Base-by-base conservation (phyloP, 2,888 invertebrate genomes). In the Rhodophaea formosa region DNA sequence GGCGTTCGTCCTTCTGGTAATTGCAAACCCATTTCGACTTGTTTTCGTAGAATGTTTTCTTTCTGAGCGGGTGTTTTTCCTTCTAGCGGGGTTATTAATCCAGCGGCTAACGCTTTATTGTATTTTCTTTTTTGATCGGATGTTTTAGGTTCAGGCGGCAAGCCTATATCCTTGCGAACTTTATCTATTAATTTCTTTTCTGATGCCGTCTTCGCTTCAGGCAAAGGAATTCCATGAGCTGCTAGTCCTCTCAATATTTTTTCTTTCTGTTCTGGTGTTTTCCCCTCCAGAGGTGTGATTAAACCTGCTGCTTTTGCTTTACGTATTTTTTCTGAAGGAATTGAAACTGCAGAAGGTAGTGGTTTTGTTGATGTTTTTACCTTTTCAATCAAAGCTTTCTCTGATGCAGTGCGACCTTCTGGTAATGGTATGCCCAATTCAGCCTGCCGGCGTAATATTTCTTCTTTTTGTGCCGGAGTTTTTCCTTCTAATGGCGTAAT, bases 371-470 rank as follows among this genome's bases (percentile, higher is more conserved):
- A 45, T 5, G 59, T 56, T 56, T 59, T 61, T 0, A 61, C 15
- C 53, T 63, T 61, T 10, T 42, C 56, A 15, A 76, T 67, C 6
- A 76, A 52, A 6, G 69, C 65, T 59, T 71, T 75, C 65, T 75
- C 74, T 23, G 77, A 76, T 14, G 68, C n/a, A 1, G 75, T 76
- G 29, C 72, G 59, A 3, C 75, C 78, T 65, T 70, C 69, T 5
- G 77, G 73, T 10, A 77, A 53, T 1, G 66, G 56, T 3, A 74
- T 23, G 1, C 72, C 76, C 44, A 63, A 57, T 23, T 69, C 69
- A 12, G 64, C 65, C 58, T 68, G 67, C 5, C 59, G 59, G 55
- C 51, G 61, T 30, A 64, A 49, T n/a, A 69, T 62, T 49, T 65
- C 64, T 62, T 69, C 68, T 59, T 68, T 69, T 29, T 68, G 59